phyloP scores from a whole-genome alignment of 2,113 vertebrate species.

The Apodemus sylvaticus region DNA sequence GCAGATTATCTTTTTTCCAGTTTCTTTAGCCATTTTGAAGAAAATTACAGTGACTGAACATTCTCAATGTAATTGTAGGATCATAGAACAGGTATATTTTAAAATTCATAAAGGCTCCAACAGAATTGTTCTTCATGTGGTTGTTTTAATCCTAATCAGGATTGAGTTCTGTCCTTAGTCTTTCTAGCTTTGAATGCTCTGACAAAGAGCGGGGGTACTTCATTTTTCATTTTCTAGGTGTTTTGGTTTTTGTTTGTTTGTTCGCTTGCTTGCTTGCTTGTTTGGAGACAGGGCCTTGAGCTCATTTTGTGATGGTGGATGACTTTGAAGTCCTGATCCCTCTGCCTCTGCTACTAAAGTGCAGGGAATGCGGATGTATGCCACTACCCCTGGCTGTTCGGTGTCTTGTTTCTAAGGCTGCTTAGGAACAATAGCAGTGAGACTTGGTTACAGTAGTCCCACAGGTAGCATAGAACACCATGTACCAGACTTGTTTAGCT shows the following conservation, averaged over 20 bases:
- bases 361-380: not conserved
- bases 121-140: not conserved
- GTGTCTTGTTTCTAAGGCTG: constrained; percentile 11
- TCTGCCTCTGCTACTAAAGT: not conserved
- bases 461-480: too few relatives aligned
- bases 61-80: not conserved
- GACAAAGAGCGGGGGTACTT: not conserved
- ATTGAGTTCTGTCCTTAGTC: not conserved
- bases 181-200: not conserved
- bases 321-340: not conserved
- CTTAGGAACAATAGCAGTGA: not conserved
- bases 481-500: too few relatives aligned
- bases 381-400: not conserved
- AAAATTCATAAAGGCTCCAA: not conserved
- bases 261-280: not conserved
- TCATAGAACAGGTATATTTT: not conserved
- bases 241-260: not conserved
- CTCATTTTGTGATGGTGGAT: not conserved
- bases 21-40: not conserved
- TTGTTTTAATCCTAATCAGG: not conserved
- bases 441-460: too few relatives aligned
- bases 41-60: not conserved
- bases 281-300: not conserved
- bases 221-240: not conserved
- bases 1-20: not conserved